These are phyloP conservation scores for Asbolus verrucosus DNA, from an alignment of 1,140 invertebrate genomes.

Conservation along the genomic window DNA sequence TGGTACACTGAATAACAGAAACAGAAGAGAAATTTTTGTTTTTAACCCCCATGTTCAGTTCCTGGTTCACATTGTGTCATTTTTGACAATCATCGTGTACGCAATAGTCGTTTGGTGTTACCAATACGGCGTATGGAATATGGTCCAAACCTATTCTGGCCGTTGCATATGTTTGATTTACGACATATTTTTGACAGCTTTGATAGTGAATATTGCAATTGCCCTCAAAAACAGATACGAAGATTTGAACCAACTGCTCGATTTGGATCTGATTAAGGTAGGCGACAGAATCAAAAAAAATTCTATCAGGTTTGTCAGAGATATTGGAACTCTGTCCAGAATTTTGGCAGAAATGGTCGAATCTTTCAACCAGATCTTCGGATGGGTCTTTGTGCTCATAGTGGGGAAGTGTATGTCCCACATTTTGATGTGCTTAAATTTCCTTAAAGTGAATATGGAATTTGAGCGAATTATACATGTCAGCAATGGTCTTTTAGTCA, in stretches of 20 bases:
- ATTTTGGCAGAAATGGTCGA: background rate
- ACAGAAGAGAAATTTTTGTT: background rate
- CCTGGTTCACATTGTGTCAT: background rate
- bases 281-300: background rate
- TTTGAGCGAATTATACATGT: no score
- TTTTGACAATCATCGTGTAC: background rate
- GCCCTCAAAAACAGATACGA: background rate
- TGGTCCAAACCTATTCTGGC: background rate
- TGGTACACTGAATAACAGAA: background rate
- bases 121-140: background rate
- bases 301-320: background rate
- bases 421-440: background rate
- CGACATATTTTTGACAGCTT: background rate
- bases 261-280: background rate
- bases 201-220: background rate
- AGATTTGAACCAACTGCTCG: background rate
- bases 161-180: background rate
- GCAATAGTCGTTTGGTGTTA: background rate
- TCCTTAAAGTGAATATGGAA: background rate
- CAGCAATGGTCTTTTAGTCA: no score
- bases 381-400: constrained; percentile 14
- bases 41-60: background rate
- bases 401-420: background rate
- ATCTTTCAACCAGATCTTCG: constrained; percentile 25
- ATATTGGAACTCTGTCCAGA: constrained; percentile 6